phyloP scores from a whole-genome alignment of 2,888 invertebrate species.

The Dastarcus helophoroides region DNA sequence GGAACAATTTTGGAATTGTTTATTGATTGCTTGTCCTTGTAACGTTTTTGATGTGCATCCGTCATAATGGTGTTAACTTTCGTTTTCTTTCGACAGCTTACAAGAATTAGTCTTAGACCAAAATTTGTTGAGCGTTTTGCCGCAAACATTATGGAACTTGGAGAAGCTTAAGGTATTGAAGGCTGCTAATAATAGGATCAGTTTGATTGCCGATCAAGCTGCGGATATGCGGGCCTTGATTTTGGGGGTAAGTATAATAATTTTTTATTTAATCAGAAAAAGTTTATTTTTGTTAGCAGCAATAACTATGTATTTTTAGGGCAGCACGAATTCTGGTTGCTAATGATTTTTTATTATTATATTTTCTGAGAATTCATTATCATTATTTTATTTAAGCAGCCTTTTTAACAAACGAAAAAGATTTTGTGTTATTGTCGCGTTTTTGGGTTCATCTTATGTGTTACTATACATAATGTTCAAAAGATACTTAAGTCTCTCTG shows the following conservation, averaged over 20 bases:
- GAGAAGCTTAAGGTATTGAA: slow-evolving; percentile 49
- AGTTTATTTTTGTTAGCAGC: too few relatives aligned
- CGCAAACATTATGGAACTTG: slow-evolving; percentile 47
- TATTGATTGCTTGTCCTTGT: slow-evolving; percentile 23
- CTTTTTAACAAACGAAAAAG: too few relatives aligned
- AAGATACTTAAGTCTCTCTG: too few relatives aligned
- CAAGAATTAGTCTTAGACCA: slow-evolving; percentile 60
- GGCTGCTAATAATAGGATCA: slow-evolving; percentile 45
- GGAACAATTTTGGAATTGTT: neutral
- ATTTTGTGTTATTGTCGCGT: too few relatives aligned
- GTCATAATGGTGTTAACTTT: slow-evolving; percentile 22
- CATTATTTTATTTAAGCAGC: too few relatives aligned
- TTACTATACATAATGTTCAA: too few relatives aligned
- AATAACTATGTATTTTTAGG: too few relatives aligned
- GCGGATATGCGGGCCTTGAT: slow-evolving; percentile 47
- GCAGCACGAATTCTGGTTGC: too few relatives aligned
- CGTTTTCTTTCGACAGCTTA: slow-evolving; percentile 44
- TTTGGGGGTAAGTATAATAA: slow-evolving; percentile 37
- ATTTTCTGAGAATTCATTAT: too few relatives aligned
- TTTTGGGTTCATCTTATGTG: too few relatives aligned
- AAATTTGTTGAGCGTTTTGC: slow-evolving; percentile 56
- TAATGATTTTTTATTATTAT: too few relatives aligned
- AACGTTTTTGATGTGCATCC: slow-evolving; percentile 36
- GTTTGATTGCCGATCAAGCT: slow-evolving; percentile 38
- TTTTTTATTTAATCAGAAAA: too few relatives aligned